Evolutionary conservation across 2,888 invertebrate genomes (phyloP).

Genomic region (Celastrina argiolus): DNA sequence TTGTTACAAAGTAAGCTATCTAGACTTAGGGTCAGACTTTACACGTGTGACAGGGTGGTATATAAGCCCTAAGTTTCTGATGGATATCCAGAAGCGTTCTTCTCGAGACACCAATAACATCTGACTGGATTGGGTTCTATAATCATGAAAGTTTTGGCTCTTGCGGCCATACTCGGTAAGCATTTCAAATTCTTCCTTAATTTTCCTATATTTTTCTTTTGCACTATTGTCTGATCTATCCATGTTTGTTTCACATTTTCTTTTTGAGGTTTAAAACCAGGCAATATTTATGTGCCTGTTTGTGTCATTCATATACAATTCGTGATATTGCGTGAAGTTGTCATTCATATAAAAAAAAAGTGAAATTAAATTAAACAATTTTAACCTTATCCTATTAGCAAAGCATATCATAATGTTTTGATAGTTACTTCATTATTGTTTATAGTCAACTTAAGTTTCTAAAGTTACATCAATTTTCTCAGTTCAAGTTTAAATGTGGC

Average conservation of each 20-base stretch:
- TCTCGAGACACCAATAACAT: conserved; percentile 43
- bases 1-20: conserved; percentile 37
- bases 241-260: background rate
- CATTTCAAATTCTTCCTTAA: conserved; percentile 24
- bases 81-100: conserved; percentile 51
- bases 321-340: too few species aligned
- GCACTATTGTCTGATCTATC: background rate
- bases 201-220: background rate
- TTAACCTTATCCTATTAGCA: too few species aligned
- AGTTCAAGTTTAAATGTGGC: too few species aligned
- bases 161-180: conserved; percentile 68
- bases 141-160: conserved; percentile 59
- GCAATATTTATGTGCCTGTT: background rate
- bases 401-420: too few species aligned
- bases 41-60: conserved; percentile 51
- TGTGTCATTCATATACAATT: background rate
- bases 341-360: too few species aligned
- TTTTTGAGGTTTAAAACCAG: background rate
- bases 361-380: too few species aligned
- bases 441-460: too few species aligned
- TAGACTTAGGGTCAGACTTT: conserved; percentile 33
- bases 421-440: too few species aligned
- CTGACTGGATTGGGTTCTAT: conserved; percentile 34
- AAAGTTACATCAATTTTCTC: too few species aligned
- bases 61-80: conserved; percentile 44